Conservation (phyloP, 2,113 vertebrate genomes). For the Heptranchias perlo region DNA sequence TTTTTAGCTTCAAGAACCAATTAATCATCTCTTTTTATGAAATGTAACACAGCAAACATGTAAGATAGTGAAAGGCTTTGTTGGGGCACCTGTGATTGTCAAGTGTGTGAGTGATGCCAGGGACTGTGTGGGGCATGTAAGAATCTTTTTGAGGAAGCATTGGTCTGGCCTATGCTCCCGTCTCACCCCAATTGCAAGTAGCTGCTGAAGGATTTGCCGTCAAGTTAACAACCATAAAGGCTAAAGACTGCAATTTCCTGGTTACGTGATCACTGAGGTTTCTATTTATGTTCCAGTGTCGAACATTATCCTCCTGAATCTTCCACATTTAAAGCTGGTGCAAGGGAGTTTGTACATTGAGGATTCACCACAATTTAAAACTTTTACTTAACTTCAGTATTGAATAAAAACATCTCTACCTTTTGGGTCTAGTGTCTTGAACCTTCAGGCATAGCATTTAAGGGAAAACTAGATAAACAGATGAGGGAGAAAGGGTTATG, state of each 20-base stretch:
- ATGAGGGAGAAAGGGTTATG: not conserved
- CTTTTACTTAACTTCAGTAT: not conserved
- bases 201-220: constrained; percentile 1
- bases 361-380: not conserved
- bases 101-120: constrained; percentile 29
- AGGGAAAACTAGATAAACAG: not conserved
- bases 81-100: constrained; percentile 30
- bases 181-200: not conserved
- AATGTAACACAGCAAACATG: constrained; percentile 25
- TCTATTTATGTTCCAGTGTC: constrained; percentile 10
- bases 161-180: not conserved
- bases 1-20: not conserved
- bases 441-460: not conserved
- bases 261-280: not conserved
- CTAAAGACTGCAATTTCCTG: constrained; percentile 28
- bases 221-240: not conserved
- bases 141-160: not conserved
- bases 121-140: not conserved
- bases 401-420: not conserved
- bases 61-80: not conserved
- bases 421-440: not conserved
- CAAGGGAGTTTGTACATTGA: not conserved
- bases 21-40: not conserved
- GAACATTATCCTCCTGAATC: not conserved
- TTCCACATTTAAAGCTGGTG: not conserved